These are phyloP conservation scores for Epinotia demarniana DNA, from an alignment of 2,888 invertebrate genomes.

Conservation along the genomic window DNA sequence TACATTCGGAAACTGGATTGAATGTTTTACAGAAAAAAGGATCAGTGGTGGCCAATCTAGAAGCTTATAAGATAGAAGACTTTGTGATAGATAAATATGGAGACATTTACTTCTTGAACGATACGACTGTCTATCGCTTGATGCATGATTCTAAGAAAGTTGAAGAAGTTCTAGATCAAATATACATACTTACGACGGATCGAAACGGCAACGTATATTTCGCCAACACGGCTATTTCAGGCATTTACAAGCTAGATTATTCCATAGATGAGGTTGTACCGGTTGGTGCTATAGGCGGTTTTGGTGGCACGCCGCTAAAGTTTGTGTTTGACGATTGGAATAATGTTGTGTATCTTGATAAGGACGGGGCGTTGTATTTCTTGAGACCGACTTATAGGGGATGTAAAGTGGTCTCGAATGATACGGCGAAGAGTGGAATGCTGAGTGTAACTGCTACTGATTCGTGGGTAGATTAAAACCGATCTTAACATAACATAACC, in stretches of 20 bases:
- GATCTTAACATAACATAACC: too few species aligned
- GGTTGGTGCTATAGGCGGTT: slow-evolving; percentile 62
- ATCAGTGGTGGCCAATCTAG: slow-evolving; percentile 30
- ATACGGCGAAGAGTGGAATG: slow-evolving; percentile 48
- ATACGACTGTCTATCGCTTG: slow-evolving; percentile 60
- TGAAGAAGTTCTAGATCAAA: slow-evolving; percentile 59
- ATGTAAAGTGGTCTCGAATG: slow-evolving; percentile 60
- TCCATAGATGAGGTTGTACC: slow-evolving; percentile 56
- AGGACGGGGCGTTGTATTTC: slow-evolving; percentile 62
- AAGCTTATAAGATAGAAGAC: slow-evolving; percentile 63
- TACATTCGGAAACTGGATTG: slow-evolving; percentile 61
- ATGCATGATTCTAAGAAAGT: slow-evolving; percentile 60
- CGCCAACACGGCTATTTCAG: slow-evolving; percentile 62
- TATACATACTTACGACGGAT: slow-evolving; percentile 66
- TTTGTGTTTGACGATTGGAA: slow-evolving; percentile 68
- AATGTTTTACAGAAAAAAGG: slow-evolving; percentile 58
- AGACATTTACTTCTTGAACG: slow-evolving; percentile 68
- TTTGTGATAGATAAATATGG: slow-evolving; percentile 66
- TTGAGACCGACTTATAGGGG: slow-evolving; percentile 63
- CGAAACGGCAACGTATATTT: slow-evolving; percentile 63
- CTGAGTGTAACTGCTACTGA: slow-evolving; percentile 16
- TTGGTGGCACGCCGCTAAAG: slow-evolving; percentile 57
- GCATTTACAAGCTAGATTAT: slow-evolving; percentile 65
- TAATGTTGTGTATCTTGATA: slow-evolving; percentile 68
- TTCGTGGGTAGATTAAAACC: neutral